Evolutionary conservation across 2,113 vertebrate genomes (phyloP), one percentile per base, ranked within the genome.

Genomic region (Sceloporus undulatus): DNA sequence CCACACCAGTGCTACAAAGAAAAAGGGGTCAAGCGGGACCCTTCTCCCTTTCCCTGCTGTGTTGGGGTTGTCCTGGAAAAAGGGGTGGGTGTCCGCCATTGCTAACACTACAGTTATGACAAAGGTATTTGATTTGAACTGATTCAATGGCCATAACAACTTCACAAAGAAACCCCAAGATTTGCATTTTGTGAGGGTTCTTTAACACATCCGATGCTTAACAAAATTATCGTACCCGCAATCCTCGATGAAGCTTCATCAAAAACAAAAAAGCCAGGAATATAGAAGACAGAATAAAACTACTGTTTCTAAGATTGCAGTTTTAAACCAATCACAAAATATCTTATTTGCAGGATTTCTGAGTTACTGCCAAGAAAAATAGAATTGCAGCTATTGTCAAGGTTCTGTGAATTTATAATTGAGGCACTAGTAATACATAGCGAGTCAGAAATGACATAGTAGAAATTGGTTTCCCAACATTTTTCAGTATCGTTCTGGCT

Each of bases 401-500:
- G 29, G 2, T 77, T 78, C 10, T 14, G 23, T 68, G 74, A 29
- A 18, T 2, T 19, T 19, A 83, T 16, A 86, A 23, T 7, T 27
- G n/a, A 70, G 48, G 18, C 38, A 56, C 59, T 4, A 13, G 10
- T 54, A 14, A 68, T 56, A 42, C 27, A 70, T 38, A 54, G 5
- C n/a, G 18, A 70, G 29, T 52, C 27, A 42, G 76, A 68, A 68
- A 86, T n/a, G 11, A 14, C n/a, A 52, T 79, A 68, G 56, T 84
- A 48, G 16, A 71, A 84, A 18, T 0, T 66, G 65, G 80, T 97
- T 96, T 95, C 98, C 98, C 98, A 82, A 93, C 92, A 42, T 99
- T 96, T 96, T 94, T 99, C 98, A 85, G 95, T 65, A 98, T 91
- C n/a, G 97, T 97, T 85, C 98, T 98, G 29, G 97, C 97, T 48